These are phyloP conservation scores for Amphiprion ocellaris DNA, from an alignment of 2,113 vertebrate species.

Conservation along the genomic window DNA sequence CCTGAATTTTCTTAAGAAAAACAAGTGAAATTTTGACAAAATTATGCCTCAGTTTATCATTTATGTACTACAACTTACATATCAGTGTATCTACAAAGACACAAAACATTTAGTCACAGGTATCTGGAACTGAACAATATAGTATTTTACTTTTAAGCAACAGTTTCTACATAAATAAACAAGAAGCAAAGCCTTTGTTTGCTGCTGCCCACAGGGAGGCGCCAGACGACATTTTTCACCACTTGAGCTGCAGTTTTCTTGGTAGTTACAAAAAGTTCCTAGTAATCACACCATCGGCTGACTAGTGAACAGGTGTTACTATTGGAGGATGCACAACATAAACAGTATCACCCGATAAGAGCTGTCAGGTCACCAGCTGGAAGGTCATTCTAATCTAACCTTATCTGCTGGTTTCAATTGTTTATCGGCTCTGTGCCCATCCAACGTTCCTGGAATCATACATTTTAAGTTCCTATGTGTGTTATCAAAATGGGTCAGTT, in stretches of 20 bases:
- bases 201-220: slow-evolving; percentile 14
- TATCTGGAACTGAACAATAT: no score
- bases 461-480: not conserved
- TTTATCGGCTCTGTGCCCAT: slow-evolving; percentile 11
- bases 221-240: not conserved
- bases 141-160: no score
- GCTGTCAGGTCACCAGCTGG: not conserved
- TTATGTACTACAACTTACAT: no score
- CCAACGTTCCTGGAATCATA: not conserved
- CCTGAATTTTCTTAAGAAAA: no score
- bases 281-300: slow-evolving; percentile 13
- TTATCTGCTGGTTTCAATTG: slow-evolving; percentile 28
- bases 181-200: not conserved
- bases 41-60: no score
- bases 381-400: slow-evolving; percentile 25
- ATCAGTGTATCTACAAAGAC: no score
- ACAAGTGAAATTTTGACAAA: no score
- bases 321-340: not conserved
- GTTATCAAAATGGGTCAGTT: not conserved
- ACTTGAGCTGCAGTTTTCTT: not conserved
- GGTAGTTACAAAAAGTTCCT: not conserved
- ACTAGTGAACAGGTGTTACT: not conserved
- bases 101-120: no score
- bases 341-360: not conserved
- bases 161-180: not conserved